phyloP scores from a whole-genome alignment of 2,797 vertebrate species.

The Capromys pilorides region DNA sequence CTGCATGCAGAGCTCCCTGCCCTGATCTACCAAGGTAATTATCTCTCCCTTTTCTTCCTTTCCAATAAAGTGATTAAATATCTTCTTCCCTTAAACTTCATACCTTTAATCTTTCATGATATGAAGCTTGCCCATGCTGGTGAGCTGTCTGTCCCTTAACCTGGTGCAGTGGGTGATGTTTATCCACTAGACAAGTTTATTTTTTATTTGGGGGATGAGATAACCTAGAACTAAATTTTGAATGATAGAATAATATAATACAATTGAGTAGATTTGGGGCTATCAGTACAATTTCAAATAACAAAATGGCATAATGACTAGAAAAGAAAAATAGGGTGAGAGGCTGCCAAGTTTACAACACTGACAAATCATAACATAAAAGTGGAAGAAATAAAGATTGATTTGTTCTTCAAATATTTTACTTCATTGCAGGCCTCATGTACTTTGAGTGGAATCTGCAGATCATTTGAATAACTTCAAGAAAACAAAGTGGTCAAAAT shows the following conservation, averaged over 20 bases:
- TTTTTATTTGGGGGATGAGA: neutral
- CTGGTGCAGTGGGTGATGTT: neutral
- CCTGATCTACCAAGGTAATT: neutral
- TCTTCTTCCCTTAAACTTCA: neutral
- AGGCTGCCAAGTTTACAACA: neutral
- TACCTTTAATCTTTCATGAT: neutral
- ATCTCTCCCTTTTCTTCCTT: neutral
- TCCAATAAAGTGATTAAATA: neutral
- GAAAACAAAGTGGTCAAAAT: neutral
- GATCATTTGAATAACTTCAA: neutral
- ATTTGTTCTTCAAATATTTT: neutral
- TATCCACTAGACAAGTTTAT: neutral
- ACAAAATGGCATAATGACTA: neutral
- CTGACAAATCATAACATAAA: neutral
- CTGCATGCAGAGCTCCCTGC: neutral
- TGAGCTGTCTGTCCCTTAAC: neutral
- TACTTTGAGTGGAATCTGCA: neutral
- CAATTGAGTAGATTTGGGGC: neutral
- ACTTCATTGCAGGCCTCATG: neutral
- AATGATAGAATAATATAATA: neutral
- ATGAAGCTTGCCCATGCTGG: neutral
- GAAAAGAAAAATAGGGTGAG: neutral
- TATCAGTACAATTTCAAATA: neutral
- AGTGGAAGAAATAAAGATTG: neutral
- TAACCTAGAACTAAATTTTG: neutral